Percentiles rank a stretch among this genome's conserved stretches.
phyloP scores from a whole-genome alignment of 1,140 invertebrate species.

The Cyclina sinensis region DNA sequence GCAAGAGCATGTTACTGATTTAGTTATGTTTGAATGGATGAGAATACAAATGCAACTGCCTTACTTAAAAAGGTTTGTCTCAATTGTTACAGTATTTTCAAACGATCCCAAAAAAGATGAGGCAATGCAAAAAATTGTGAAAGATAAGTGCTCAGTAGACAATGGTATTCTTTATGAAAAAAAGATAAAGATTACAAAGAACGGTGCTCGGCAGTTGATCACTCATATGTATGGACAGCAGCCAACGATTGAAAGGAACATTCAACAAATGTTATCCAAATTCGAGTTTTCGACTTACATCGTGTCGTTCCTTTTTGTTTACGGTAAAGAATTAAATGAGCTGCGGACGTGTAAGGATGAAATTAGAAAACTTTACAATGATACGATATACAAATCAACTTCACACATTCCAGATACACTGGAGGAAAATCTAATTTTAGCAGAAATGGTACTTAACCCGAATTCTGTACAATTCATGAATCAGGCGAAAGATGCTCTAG shows the following conservation, averaged over 20 bases:
- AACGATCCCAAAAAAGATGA: not conserved
- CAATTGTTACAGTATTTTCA: not conserved
- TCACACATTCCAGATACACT: not conserved
- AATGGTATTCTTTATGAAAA: not conserved
- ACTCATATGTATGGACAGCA: not conserved
- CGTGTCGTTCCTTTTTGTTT: not conserved
- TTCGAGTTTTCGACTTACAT: not conserved
- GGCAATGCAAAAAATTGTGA: not conserved
- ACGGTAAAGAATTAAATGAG: not conserved
- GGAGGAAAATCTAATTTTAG: not conserved
- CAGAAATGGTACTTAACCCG: slow-evolving; percentile 2
- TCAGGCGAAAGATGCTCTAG: not conserved
- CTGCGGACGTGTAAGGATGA: not conserved
- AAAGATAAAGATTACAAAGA: not conserved
- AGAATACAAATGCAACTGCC: not conserved
- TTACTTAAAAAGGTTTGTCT: not conserved
- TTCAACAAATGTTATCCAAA: not conserved
- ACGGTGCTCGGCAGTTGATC: not conserved
- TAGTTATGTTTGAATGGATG: not conserved
- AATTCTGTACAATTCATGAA: slow-evolving; percentile 22
- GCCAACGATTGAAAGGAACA: not conserved
- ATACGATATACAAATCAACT: not conserved
- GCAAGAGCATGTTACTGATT: not conserved
- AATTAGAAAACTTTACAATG: not conserved
- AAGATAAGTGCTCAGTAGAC: not conserved